A percentile compares a stretch with the other conserved stretches of the same genome.
These are phyloP conservation scores for Cryptoblepharus egeriae DNA, from an alignment of 2,797 vertebrate genomes.

Conservation along the genomic window DNA sequence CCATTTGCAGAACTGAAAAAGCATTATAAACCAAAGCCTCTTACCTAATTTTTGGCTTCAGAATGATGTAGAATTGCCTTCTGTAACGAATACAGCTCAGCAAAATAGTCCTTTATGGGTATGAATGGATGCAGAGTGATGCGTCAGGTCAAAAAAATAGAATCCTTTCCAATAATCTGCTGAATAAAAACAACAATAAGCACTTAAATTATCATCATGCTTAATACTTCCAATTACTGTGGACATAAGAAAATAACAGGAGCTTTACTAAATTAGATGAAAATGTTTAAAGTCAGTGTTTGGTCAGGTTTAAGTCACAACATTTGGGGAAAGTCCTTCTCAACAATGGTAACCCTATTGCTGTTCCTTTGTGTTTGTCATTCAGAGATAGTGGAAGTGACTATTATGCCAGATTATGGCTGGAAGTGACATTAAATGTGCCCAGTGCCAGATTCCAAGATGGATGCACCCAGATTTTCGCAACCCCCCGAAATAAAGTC, in stretches of 20 bases:
- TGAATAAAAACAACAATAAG: not conserved
- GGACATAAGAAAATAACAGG: not conserved
- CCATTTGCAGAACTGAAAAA: constrained; percentile 1
- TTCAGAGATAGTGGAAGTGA: too few relatives aligned
- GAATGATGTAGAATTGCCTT: constrained; percentile 8
- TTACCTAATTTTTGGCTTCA: constrained; percentile 63
- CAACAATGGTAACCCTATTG: too few relatives aligned
- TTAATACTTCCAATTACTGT: not conserved
- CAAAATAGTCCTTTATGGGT: constrained; percentile 48
- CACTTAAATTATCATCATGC: not conserved
- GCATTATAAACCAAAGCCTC: constrained; percentile 21
- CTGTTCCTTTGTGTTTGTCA: too few relatives aligned
- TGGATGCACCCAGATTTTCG: too few relatives aligned
- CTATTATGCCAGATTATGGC: too few relatives aligned
- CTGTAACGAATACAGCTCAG: constrained; percentile 43
- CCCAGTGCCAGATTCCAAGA: too few relatives aligned
- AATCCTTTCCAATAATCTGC: constrained; percentile 52
- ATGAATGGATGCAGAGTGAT: not conserved
- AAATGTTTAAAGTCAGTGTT: too few relatives aligned
- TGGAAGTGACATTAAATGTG: too few relatives aligned
- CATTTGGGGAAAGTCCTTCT: too few relatives aligned
- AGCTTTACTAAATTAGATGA: not conserved
- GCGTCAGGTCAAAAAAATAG: constrained; percentile 6
- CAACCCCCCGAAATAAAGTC: too few relatives aligned
- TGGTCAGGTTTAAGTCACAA: too few relatives aligned